These are phyloP conservation scores for Hermatobates lingyangjiaoensis DNA, from an alignment of 1,140 invertebrate genomes.

Conservation along the genomic window DNA sequence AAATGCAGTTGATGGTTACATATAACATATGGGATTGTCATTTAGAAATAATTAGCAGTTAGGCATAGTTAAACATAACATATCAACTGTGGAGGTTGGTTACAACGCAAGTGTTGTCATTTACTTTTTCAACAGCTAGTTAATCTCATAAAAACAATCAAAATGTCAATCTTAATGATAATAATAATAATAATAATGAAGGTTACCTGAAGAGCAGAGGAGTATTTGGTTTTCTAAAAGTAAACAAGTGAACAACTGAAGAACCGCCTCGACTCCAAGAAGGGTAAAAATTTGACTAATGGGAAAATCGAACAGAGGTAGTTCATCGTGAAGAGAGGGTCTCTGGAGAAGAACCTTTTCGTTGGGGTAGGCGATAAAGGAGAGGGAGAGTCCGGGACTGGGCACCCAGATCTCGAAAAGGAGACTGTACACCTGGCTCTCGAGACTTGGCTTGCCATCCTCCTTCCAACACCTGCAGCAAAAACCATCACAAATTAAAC, in stretches of 20 bases:
- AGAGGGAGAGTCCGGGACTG: constrained; percentile 62
- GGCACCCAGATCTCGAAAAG: constrained; percentile 87
- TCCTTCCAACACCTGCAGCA: constrained; percentile 17
- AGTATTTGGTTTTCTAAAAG: constrained; percentile 93
- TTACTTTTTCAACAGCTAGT: no score
- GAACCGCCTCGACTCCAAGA: constrained; percentile 72
- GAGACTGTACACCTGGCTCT: constrained; percentile 88
- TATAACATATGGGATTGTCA: no score
- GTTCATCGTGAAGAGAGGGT: constrained; percentile 49
- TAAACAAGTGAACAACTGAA: constrained; percentile 89
- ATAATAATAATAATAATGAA: neutral
- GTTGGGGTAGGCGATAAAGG: constrained; percentile 53
- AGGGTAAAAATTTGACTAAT: constrained; percentile 69
- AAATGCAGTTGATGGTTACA: no score
- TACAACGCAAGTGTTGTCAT: no score
- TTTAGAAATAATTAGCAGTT: no score
- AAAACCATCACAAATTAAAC: no score
- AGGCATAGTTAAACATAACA: no score
- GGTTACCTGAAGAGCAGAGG: constrained; percentile 66
- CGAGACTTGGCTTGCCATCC: constrained; percentile 44
- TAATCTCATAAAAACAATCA: no score
- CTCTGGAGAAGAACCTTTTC: constrained; percentile 25
- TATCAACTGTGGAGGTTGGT: no score
- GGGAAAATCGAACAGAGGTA: constrained; percentile 87
- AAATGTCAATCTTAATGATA: no score